Percentiles rank a stretch among this genome's conserved stretches.
These are phyloP conservation scores for Gymnoscelis rufifasciata DNA, from an alignment of 2,888 invertebrate genomes.

Conservation along the genomic window DNA sequence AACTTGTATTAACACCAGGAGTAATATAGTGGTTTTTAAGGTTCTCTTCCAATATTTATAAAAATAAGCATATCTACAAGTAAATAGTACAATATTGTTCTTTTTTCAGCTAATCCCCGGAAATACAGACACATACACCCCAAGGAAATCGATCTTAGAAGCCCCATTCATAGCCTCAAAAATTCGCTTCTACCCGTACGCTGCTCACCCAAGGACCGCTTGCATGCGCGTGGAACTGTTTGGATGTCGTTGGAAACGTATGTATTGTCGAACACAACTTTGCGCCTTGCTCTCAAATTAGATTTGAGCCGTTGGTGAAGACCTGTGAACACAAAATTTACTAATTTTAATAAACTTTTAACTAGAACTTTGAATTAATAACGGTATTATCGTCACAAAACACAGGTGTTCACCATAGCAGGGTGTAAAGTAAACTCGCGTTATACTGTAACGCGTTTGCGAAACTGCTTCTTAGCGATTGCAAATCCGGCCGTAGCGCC, in stretches of 20 bases:
- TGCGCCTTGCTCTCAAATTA: no score
- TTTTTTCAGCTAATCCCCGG: conserved; percentile 84
- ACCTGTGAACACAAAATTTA: no score
- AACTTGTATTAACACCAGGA: no score
- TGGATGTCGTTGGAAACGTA: conserved; percentile 85
- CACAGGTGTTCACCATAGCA: background rate
- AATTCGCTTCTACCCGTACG: conserved; percentile 93
- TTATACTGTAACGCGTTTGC: conserved; percentile 38
- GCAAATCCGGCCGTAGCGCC: conserved; percentile 18
- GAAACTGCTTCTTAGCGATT: conserved; percentile 30
- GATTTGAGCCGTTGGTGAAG: background rate
- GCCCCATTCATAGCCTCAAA: conserved; percentile 91
- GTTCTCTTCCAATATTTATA: no score
- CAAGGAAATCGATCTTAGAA: conserved; percentile 84
- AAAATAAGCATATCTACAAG: no score
- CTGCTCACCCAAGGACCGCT: conserved; percentile 90
- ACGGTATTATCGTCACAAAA: no score
- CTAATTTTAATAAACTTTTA: no score
- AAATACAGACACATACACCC: conserved; percentile 87
- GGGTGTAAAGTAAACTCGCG: conserved; percentile 17
- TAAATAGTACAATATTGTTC: background rate
- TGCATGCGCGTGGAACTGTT: conserved; percentile 96
- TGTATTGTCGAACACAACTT: no score
- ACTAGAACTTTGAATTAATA: background rate
- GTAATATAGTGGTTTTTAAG: no score